Conservation (phyloP, 2,113 vertebrate genomes). For the Illadopsis cleaveri region DNA sequence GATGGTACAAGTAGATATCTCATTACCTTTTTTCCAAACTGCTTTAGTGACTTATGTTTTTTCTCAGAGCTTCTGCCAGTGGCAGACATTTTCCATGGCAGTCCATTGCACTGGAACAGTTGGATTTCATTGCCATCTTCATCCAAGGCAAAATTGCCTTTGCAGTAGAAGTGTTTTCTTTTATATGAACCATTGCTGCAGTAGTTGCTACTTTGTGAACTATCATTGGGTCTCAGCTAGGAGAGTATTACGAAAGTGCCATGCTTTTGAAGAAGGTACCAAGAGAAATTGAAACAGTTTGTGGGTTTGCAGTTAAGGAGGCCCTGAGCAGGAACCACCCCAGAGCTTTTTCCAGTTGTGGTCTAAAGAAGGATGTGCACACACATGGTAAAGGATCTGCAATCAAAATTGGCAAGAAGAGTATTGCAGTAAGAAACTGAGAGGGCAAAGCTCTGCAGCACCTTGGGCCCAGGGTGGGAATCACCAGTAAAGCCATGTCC, state of each 20-base stretch:
- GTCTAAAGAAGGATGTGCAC: neutral
- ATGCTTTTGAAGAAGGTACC: neutral
- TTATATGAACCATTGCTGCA: neutral
- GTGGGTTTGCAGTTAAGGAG: neutral
- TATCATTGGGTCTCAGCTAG: neutral
- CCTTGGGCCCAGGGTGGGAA: neutral
- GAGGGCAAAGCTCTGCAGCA: neutral
- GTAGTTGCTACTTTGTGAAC: neutral
- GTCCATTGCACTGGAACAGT: neutral
- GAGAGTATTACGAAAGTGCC: neutral
- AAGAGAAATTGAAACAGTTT: neutral
- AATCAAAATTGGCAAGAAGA: neutral
- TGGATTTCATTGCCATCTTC: neutral
- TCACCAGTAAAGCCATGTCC: neutral
- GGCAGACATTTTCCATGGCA: neutral
- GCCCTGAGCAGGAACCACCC: neutral
- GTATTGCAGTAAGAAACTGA: neutral
- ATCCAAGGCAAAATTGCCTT: neutral
- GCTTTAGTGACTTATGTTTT: neutral
- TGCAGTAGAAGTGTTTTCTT: neutral
- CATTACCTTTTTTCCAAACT: neutral
- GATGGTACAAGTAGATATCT: neutral
- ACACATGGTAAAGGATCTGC: neutral
- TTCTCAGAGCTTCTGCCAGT: neutral
- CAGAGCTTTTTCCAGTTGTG: neutral